Conservation (phyloP, 2,113 vertebrate genomes). For the Lycaon pictus region DNA sequence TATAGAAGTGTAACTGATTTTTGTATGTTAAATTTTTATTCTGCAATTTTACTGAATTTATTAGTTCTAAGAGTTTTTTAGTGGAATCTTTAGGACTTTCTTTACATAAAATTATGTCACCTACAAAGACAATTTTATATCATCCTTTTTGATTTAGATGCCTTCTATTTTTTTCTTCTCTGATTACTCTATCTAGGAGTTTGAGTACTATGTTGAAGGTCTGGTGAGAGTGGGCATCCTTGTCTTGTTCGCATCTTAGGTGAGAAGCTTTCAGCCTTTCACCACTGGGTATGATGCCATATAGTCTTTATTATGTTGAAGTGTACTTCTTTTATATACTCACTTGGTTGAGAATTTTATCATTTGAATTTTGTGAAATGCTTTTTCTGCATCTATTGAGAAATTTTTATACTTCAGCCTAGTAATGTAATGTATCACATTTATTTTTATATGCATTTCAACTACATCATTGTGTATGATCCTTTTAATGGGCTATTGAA, state of each 20-base stretch:
- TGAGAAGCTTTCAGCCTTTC: not conserved
- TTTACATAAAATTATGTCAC: not conserved
- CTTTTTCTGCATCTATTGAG: not conserved
- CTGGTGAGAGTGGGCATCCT: not conserved
- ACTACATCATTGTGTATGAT: not conserved
- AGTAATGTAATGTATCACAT: not conserved
- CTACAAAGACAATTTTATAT: not conserved
- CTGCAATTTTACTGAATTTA: not conserved
- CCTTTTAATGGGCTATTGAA: not conserved
- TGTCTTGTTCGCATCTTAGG: not conserved
- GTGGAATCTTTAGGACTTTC: not conserved
- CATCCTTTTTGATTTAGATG: not conserved
- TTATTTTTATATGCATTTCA: not conserved
- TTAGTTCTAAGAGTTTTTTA: not conserved
- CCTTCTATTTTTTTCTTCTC: not conserved
- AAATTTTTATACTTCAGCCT: not conserved
- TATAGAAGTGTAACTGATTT: not conserved
- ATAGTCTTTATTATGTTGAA: not conserved
- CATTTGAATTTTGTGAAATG: not conserved
- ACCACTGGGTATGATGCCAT: not conserved
- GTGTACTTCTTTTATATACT: not conserved
- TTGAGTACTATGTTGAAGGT: not conserved
- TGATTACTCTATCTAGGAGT: not conserved
- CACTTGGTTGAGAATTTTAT: not conserved
- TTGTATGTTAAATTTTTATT: not conserved